These are phyloP conservation scores for Zophobas morio DNA, from an alignment of 1,140 invertebrate species.

Conservation along the genomic window DNA sequence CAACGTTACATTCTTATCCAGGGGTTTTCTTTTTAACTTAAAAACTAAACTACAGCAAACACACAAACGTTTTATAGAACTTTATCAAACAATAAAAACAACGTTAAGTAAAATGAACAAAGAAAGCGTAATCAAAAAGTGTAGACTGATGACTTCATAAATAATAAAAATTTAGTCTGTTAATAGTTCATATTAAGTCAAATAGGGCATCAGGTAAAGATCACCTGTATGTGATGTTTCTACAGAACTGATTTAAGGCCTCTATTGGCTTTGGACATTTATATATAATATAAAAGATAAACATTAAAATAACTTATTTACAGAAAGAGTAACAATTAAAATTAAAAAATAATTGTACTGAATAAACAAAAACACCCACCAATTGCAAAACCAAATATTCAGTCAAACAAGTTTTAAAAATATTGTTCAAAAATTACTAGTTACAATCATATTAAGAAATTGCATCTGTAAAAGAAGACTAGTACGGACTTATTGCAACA, in stretches of 20 bases:
- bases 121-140: no score
- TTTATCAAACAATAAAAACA: no score
- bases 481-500: constrained; percentile 62
- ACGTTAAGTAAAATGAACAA: no score
- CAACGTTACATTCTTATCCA: no score
- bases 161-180: background rate
- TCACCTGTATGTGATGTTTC: constrained; percentile 55
- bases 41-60: no score
- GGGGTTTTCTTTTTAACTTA: no score
- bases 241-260: constrained; percentile 64
- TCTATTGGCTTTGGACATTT: constrained; percentile 66
- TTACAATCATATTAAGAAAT: constrained; percentile 43
- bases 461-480: constrained; percentile 54
- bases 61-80: no score
- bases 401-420: constrained; percentile 48
- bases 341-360: constrained; percentile 60
- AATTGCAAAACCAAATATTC: constrained; percentile 47
- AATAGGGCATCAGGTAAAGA: constrained; percentile 32
- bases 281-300: constrained; percentile 57
- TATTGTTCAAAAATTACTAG: constrained; percentile 32
- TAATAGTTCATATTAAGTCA: constrained; percentile 12
- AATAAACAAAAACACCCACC: constrained; percentile 56
- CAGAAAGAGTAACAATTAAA: constrained; percentile 57
- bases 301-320: constrained; percentile 62
- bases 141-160: background rate